Base-by-base conservation (phyloP, 2,113 vertebrate species). In the Mustelus asterias region DNA sequence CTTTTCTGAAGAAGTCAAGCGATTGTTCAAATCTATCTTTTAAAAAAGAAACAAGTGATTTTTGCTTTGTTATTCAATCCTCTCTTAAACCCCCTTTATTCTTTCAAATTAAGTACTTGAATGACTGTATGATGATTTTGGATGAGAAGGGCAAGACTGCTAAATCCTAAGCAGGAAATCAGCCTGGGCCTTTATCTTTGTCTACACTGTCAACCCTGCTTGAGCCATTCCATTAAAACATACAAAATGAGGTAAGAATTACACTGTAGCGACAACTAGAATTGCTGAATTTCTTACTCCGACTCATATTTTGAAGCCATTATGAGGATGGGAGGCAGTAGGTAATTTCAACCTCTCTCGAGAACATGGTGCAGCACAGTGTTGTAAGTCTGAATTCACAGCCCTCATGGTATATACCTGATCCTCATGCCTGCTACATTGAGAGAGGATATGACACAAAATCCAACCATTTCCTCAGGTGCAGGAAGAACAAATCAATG, bases 11-110 rank as follows among this genome's bases (percentile, higher is more conserved):
- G 41, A 95, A 95, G 69, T 26, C 69, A 95, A 95, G 22, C 26
- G 13, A 54, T 54, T 26, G 94, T 95, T 95, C 54, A 72, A 95
- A 29, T 54, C 41, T 48, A 41, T 11, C 69, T 54, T 95, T 70
- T 4, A 29, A 94, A 37, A 65, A 58, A 11, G 22, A 70, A 41
- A 70, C 9, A 65, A 1, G 33, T 26, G 10, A 29, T 48, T 70
- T 70, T 94, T 72, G 41, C 22, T 76, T 95, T 95, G 67, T 54
- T 95, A 95, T 95, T 95, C 67, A 95, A 95, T 37, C 69, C 41
- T 54, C 44, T 54, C 41, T 95, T 95, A 95, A 72, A 72, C 24
- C 65, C 4, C 41, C 41, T 72, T 72, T 72, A 48, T 48, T 76
- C 65, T 95, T 48, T 54, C 41, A 72, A 76, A 33, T 95, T 70